These are phyloP conservation scores for Centruroides sculpturatus DNA, from an alignment of 1,140 invertebrate genomes.

Conservation along the genomic window DNA sequence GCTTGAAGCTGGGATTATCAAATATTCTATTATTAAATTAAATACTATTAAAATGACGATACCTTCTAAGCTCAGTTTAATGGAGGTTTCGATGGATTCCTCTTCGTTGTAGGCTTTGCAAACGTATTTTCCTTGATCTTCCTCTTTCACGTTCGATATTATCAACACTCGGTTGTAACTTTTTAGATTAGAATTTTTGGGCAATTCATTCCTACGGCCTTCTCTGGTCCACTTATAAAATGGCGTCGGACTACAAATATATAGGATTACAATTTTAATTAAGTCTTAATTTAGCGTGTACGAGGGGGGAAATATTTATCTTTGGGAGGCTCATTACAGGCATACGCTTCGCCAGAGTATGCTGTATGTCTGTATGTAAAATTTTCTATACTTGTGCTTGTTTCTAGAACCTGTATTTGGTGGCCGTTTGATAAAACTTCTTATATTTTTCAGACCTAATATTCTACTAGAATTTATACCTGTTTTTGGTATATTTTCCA, in stretches of 20 bases:
- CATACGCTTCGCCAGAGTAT: too few species aligned
- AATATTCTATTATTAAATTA: not conserved
- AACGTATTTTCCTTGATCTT: slow-evolving; percentile 83
- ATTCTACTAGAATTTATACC: too few species aligned
- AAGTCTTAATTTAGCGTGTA: too few species aligned
- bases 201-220: slow-evolving; percentile 42
- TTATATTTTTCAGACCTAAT: too few species aligned
- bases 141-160: slow-evolving; percentile 66
- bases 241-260: slow-evolving; percentile 54
- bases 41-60: not conserved
- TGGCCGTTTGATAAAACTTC: too few species aligned
- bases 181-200: slow-evolving; percentile 46
- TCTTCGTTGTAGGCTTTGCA: slow-evolving; percentile 77
- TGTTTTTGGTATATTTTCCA: too few species aligned
- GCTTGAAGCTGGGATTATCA: not conserved
- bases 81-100: slow-evolving; percentile 52
- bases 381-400: too few species aligned
- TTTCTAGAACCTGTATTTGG: too few species aligned
- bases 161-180: slow-evolving; percentile 74
- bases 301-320: too few species aligned
- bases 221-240: slow-evolving; percentile 81
- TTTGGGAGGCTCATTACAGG: too few species aligned
- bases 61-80: slow-evolving; percentile 66
- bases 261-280: too few species aligned
- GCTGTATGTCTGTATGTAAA: too few species aligned